Evolutionary conservation across 2,797 vertebrate species (phyloP).

Genomic region (Lateolabrax maculatus): DNA sequence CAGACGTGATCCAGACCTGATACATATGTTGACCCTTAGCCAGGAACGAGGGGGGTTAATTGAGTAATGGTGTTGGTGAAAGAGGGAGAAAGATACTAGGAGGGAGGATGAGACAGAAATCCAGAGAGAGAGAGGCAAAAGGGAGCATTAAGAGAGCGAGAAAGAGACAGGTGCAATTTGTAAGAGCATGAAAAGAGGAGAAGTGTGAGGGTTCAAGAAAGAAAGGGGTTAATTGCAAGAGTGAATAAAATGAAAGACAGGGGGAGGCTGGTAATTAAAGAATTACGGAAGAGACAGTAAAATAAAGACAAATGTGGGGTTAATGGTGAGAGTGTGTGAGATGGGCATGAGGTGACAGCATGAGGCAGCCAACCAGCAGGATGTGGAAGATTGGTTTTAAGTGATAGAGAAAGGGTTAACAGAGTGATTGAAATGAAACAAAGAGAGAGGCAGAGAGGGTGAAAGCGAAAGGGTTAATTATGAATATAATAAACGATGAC

Average conservation of each 20-base stretch:
- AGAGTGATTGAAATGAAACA: conserved; percentile 66
- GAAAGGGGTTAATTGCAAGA: conserved; percentile 76
- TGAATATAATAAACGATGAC: conserved; percentile 71
- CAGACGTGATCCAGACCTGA: conserved; percentile 69
- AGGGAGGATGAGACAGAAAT: conserved; percentile 37
- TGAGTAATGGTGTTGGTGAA: conserved; percentile 68
- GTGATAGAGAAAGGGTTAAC: conserved; percentile 64
- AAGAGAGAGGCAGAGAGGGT: conserved; percentile 55
- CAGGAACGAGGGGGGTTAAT: conserved; percentile 73
- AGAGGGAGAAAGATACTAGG: conserved; percentile 36
- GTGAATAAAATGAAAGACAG: conserved; percentile 71
- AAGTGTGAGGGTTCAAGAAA: conserved; percentile 46
- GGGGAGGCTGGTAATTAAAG: conserved; percentile 65
- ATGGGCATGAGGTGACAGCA: conserved; percentile 56
- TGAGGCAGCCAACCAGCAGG: conserved; percentile 41
- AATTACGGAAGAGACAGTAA: conserved; percentile 51
- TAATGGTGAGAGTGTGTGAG: conserved; percentile 64
- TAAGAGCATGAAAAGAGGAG: conserved; percentile 47
- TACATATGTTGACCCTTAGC: conserved; percentile 77
- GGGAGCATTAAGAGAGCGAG: conserved; percentile 57
- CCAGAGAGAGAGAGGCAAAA: conserved; percentile 21
- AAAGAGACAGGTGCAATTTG: conserved; percentile 56
- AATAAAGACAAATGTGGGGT: conserved; percentile 77
- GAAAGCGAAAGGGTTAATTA: conserved; percentile 73
- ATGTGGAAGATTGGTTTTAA: conserved; percentile 60